A percentile compares a stretch with the other conserved stretches of the same genome.
phyloP scores from a whole-genome alignment of 2,797 vertebrate genomes.

The Pseudochirops corinnae region DNA sequence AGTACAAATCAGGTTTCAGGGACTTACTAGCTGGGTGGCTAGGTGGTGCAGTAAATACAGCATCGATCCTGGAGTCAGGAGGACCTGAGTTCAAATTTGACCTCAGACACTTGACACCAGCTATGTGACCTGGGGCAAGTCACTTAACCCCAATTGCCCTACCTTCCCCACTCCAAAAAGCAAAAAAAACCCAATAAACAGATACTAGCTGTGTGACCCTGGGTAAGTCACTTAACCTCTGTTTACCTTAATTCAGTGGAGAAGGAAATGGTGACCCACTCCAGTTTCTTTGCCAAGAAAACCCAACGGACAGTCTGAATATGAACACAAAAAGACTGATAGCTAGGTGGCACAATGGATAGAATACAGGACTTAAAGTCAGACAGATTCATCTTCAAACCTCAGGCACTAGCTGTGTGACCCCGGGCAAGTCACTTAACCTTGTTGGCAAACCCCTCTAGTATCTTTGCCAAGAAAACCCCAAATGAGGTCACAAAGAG shows the following conservation, averaged over 20 bases:
- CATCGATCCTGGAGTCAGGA: too few species aligned
- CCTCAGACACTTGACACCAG: too few species aligned
- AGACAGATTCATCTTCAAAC: not conserved
- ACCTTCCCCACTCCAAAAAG: too few species aligned
- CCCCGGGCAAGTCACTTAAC: not conserved
- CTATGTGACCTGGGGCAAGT: too few species aligned
- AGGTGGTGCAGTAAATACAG: too few species aligned
- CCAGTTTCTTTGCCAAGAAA: not conserved
- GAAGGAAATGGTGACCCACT: not conserved
- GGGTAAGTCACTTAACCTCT: not conserved
- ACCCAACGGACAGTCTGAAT: not conserved
- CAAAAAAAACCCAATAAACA: too few species aligned
- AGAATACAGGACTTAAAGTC: not conserved
- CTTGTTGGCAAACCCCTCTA: not conserved
- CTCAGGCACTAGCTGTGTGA: not conserved
- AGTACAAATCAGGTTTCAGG: not conserved
- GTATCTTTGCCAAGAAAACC: not conserved
- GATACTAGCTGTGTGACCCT: not conserved
- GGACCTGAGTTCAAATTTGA: too few species aligned
- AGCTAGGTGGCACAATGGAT: not conserved
- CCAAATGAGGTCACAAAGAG: not conserved
- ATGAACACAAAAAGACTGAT: not conserved
- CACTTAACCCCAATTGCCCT: too few species aligned
- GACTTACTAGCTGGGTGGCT: not conserved
- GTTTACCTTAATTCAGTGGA: not conserved